Percentiles rank a stretch among this genome's conserved stretches.
These are phyloP conservation scores for Gobio occitaniae DNA, from an alignment of 2,797 vertebrate genomes.

Conservation along the genomic window DNA sequence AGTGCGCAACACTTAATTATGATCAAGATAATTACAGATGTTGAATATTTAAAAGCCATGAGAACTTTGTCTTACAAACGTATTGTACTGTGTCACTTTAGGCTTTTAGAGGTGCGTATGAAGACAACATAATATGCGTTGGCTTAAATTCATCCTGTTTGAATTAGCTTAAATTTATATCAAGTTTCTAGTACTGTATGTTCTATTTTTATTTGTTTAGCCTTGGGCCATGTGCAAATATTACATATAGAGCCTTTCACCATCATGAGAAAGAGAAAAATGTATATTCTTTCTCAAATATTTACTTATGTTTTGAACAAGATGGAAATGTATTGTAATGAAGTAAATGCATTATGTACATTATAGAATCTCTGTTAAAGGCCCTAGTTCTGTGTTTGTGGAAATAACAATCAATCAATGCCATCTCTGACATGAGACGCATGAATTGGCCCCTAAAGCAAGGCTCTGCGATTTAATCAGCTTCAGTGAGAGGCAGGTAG, in stretches of 20 bases:
- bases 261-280: neutral
- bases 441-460: slow-evolving; percentile 56
- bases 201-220: neutral
- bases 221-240: neutral
- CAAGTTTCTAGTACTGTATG: neutral
- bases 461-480: slow-evolving; percentile 66
- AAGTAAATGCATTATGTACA: neutral
- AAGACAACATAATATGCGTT: neutral
- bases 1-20: slow-evolving; percentile 69
- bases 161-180: neutral
- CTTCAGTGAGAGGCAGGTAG: slow-evolving; percentile 48
- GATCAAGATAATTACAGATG: slow-evolving; percentile 69
- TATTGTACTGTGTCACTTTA: slow-evolving; percentile 12
- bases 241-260: neutral
- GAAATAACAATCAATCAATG: slow-evolving; percentile 62
- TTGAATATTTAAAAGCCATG: slow-evolving; percentile 69
- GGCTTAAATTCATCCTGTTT: neutral
- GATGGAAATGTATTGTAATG: slow-evolving; percentile 6
- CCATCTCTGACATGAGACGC: slow-evolving; percentile 57
- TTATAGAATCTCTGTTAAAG: slow-evolving; percentile 26
- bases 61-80: slow-evolving; percentile 41
- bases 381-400: slow-evolving; percentile 35
- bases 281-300: neutral
- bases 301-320: slow-evolving; percentile 11
- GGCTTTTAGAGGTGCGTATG: neutral